Base-by-base conservation (phyloP, 2,113 vertebrate genomes). In the Pungitius pungitius region DNA sequence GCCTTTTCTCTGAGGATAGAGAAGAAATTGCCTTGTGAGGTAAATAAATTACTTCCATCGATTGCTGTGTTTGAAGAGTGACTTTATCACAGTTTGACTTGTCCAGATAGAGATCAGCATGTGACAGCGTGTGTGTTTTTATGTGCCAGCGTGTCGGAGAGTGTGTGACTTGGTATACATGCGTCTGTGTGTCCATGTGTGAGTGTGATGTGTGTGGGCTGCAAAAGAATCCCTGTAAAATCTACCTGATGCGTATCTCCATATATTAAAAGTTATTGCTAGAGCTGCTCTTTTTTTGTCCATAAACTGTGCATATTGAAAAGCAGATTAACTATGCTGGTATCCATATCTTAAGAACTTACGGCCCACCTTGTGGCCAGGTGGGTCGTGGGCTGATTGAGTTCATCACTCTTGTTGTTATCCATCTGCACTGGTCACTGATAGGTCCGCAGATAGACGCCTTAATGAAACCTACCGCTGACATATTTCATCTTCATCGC, bases 31-130 rank as follows among this genome's bases (percentile, higher is more conserved):
- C 89, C 84, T 84, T 54, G 78, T 78, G 88, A 90, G 90, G 91
- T 94, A 93, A 93, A 94, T 94, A 93, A 94, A 94, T 93, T 88
- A 94, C 94, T 93, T 94, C 85, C 87, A 94, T 94, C 90, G 93
- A 94, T 93, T 91, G 89, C 83, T 73, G 87, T 85, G 89, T 92
- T 93, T 92, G 92, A 87, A 87, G 89, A 93, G 86, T 91, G 93
- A 93, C 93, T 93, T 93, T 93, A 94, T 93, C 92, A 78, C 85
- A 84, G 85, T 92, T 91, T 89, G 90, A 82, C 91, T 92, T 92
- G 92, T 92, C 92, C 85, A 92, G 92, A 91, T 89, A 91, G 69
- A 73, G 87, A 93, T 93, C 89, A 82, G 81, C 58, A 73, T 69
- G 85, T 92, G 91, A 93, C 87, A 89, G 83, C 60, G 35, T 62